A percentile compares a stretch with the other conserved stretches of the same genome.
These are phyloP conservation scores for Euproctis similis DNA, from an alignment of 2,888 invertebrate species.

Conservation along the genomic window DNA sequence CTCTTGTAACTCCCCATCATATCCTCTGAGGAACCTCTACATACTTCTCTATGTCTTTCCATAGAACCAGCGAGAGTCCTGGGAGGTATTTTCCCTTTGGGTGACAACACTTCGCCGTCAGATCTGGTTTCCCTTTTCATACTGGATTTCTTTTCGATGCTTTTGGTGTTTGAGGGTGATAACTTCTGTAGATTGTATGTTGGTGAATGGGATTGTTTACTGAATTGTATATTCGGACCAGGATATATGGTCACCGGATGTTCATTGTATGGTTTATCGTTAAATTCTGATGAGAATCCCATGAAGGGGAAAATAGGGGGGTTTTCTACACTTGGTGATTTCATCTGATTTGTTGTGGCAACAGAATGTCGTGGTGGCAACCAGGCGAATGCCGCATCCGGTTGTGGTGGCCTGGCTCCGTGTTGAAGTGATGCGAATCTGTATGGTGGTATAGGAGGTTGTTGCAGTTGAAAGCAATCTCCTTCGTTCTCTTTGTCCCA, in stretches of 20 bases:
- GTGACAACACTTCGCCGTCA: constrained; percentile 65
- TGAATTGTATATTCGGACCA: constrained; percentile 66
- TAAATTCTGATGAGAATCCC: constrained; percentile 69
- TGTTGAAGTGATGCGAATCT: constrained; percentile 82
- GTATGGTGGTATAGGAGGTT: constrained; percentile 77
- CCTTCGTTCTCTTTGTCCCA: constrained; percentile 78
- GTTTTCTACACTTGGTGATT: constrained; percentile 63
- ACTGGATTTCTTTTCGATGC: constrained; percentile 47
- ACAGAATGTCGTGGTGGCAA: constrained; percentile 53
- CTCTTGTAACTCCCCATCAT: constrained; percentile 49
- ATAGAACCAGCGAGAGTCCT: constrained; percentile 82
- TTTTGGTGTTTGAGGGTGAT: constrained; percentile 60
- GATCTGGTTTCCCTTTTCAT: constrained; percentile 55
- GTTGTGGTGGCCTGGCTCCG: constrained; percentile 64
- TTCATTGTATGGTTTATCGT: constrained; percentile 75
- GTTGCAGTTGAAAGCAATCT: constrained; percentile 63
- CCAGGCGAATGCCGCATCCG: constrained; percentile 52
- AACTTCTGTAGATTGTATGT: constrained; percentile 55
- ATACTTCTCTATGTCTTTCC: constrained; percentile 87
- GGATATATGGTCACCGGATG: constrained; percentile 81
- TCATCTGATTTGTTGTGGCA: constrained; percentile 36
- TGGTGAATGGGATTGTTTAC: constrained; percentile 55
- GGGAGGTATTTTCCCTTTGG: constrained; percentile 77
- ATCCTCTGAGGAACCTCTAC: constrained; percentile 77
- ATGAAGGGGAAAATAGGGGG: constrained; percentile 67